Percentiles rank a stretch among this genome's conserved stretches.
phyloP scores from a whole-genome alignment of 2,888 invertebrate genomes.

The Urechis unicinctus region DNA sequence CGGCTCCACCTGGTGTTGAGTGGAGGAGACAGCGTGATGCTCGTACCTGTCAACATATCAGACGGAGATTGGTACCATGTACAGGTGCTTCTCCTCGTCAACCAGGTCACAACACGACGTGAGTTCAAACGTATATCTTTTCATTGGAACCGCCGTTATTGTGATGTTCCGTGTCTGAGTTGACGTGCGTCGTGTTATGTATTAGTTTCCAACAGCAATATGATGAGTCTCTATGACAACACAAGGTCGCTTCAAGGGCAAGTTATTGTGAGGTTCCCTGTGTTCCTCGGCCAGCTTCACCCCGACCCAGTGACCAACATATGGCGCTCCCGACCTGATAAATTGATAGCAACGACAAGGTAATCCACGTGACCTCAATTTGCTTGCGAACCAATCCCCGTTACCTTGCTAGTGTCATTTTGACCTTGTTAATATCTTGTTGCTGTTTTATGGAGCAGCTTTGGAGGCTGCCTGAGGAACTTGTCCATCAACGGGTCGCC shows the following conservation, averaged over 20 bases:
- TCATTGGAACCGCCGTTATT: not conserved
- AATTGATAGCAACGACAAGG: slow-evolving; percentile 23
- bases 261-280: slow-evolving; percentile 23
- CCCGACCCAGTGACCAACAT: slow-evolving; percentile 28
- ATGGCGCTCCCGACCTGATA: slow-evolving; percentile 27
- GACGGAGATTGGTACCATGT: slow-evolving; percentile 34
- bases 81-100: slow-evolving; percentile 20
- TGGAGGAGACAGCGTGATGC: slow-evolving; percentile 24
- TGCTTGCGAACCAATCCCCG: no score
- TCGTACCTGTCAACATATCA: slow-evolving; percentile 22
- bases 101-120: slow-evolving; percentile 27
- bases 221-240: no score
- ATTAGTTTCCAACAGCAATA: no score
- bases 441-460: slow-evolving; percentile 23
- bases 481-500: slow-evolving; percentile 27
- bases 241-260: no score
- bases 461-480: slow-evolving; percentile 36
- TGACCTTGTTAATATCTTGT: not conserved
- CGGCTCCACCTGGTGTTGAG: slow-evolving; percentile 29
- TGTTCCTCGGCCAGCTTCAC: slow-evolving; percentile 36
- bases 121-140: slow-evolving; percentile 3
- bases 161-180: not conserved
- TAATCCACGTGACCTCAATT: no score
- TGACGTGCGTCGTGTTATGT: no score
- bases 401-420: no score